phyloP scores from a whole-genome alignment of 2,797 vertebrate species.

The Danio jaintianensis region DNA sequence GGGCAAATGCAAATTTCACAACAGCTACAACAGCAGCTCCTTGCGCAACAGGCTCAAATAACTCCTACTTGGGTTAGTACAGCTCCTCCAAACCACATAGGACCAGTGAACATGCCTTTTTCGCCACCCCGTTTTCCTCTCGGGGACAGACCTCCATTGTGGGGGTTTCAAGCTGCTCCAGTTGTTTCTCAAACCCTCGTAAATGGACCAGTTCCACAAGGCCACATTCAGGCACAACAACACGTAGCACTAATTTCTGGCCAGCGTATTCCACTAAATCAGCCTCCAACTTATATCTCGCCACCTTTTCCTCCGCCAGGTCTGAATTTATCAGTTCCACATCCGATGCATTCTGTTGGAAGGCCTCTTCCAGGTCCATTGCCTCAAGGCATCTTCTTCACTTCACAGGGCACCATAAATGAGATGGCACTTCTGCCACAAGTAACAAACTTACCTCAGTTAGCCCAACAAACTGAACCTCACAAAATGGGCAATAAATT shows the following conservation, averaged over 20 bases:
- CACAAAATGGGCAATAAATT: conserved; percentile 75
- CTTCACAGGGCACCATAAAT: conserved; percentile 74
- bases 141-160: conserved; percentile 71
- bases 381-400: conserved; percentile 78
- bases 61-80: conserved; percentile 67
- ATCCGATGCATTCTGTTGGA: conserved; percentile 77
- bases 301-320: conserved; percentile 71
- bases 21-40: conserved; percentile 70
- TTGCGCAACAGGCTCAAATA: conserved; percentile 67
- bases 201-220: conserved; percentile 73
- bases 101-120: conserved; percentile 74
- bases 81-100: conserved; percentile 67
- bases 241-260: conserved; percentile 74
- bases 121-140: conserved; percentile 73
- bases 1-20: conserved; percentile 55
- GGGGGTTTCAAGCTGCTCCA: conserved; percentile 76
- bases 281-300: conserved; percentile 76
- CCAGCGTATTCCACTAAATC: conserved; percentile 78
- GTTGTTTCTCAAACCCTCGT: conserved; percentile 73
- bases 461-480: conserved; percentile 72
- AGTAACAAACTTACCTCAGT: conserved; percentile 75
- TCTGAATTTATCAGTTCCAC: conserved; percentile 73
- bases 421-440: conserved; percentile 74
- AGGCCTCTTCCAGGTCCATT: conserved; percentile 72
- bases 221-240: conserved; percentile 69